Percentiles rank a stretch among this genome's conserved stretches.
Conservation (phyloP, 2,797 vertebrate genomes). For the Hydrophis major region DNA sequence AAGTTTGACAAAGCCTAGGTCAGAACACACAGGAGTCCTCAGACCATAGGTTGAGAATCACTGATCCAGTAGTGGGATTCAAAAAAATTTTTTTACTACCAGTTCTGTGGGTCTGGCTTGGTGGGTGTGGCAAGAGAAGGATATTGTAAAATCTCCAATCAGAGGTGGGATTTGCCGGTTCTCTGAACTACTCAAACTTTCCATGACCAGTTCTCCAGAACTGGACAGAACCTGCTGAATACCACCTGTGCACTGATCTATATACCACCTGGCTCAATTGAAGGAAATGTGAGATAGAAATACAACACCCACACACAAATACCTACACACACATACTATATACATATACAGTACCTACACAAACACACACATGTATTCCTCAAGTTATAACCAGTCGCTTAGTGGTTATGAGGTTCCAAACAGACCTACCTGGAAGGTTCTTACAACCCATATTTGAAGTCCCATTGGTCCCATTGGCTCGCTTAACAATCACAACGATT, state of each 20-base stretch:
- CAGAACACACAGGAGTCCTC: background rate
- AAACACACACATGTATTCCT: background rate
- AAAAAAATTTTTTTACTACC: fast-evolving
- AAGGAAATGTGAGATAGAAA: background rate
- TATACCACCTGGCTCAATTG: background rate
- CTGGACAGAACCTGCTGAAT: too few relatives aligned
- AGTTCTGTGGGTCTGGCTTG: too few relatives aligned
- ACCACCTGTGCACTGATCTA: background rate
- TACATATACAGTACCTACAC: background rate
- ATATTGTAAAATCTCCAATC: too few relatives aligned
- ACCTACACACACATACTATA: background rate
- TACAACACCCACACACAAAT: background rate
- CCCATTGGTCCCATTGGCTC: too few relatives aligned
- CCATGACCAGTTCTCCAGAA: too few relatives aligned
- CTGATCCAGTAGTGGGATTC: background rate
- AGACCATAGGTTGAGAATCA: background rate
- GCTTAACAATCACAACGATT: too few relatives aligned
- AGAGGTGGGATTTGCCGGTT: too few relatives aligned
- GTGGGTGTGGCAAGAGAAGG: too few relatives aligned
- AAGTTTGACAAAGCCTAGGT: too few relatives aligned
- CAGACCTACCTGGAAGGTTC: too few relatives aligned
- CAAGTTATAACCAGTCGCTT: background rate
- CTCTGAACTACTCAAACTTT: too few relatives aligned
- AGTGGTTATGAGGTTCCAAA: background rate
- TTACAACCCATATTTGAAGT: too few relatives aligned